A percentile compares a stretch with the other conserved stretches of the same genome.
Evolutionary conservation across 1,140 invertebrate species (phyloP).

Genomic region (Thereuonema tuberculata): DNA sequence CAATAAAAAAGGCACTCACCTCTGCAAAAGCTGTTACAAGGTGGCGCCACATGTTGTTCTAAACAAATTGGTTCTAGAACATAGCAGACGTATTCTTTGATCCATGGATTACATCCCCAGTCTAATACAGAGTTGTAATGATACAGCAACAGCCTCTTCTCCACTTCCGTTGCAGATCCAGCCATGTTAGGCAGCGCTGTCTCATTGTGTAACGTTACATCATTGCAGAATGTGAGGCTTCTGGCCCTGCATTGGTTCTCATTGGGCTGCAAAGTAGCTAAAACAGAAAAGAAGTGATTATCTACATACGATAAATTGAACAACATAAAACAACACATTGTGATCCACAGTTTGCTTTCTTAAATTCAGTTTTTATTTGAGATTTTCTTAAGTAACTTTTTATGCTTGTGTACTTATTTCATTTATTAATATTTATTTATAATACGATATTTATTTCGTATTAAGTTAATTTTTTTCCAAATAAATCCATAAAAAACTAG

Average conservation of each 20-base stretch:
- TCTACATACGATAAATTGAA: background rate
- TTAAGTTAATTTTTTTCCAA: too few relatives aligned
- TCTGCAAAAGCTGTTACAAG: conserved; percentile 5
- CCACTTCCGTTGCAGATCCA: background rate
- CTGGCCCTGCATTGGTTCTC: background rate
- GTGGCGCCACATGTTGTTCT: background rate
- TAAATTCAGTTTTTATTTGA: too few relatives aligned
- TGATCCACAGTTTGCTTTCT: background rate
- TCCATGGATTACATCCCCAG: background rate
- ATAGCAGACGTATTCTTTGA: conserved; percentile 4
- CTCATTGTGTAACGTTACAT: background rate
- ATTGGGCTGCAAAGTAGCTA: background rate
- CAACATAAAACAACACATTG: background rate
- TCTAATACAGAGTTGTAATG: background rate
- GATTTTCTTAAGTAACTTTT: too few relatives aligned
- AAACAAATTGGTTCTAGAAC: conserved; percentile 4
- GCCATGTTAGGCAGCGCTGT: background rate
- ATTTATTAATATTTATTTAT: too few relatives aligned
- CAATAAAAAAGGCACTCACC: too few relatives aligned
- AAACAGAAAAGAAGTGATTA: background rate
- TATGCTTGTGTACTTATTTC: too few relatives aligned
- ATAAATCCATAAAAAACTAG: too few relatives aligned
- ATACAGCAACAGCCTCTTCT: background rate
- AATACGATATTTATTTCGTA: too few relatives aligned
- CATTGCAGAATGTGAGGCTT: background rate